Evolutionary conservation across 1,140 invertebrate species (phyloP).

Genomic region (Medauroidea extradentata): DNA sequence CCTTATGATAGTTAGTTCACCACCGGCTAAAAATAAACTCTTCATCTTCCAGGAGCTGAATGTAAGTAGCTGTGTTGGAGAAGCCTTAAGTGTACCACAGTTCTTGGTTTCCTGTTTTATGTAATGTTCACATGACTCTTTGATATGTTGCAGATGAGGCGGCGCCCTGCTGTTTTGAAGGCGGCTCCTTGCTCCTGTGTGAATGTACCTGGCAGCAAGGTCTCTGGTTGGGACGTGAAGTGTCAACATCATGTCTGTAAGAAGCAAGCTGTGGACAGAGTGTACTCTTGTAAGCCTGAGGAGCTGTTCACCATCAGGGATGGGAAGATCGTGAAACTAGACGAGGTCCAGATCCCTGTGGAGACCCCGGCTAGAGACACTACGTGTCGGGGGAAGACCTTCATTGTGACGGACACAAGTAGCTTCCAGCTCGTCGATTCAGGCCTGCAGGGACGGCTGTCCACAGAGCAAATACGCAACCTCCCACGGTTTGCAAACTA

Average conservation of each 20-base stretch:
- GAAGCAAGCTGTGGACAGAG: background rate
- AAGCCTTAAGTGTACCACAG: too few relatives aligned
- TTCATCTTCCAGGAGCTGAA: too few relatives aligned
- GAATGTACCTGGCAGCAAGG: background rate
- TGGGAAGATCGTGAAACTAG: conserved; percentile 31
- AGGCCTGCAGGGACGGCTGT: conserved; percentile 34
- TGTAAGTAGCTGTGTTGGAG: too few relatives aligned
- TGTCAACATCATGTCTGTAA: conserved; percentile 10
- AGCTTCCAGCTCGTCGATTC: conserved; percentile 4
- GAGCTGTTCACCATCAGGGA: conserved; percentile 41
- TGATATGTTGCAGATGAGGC: too few relatives aligned
- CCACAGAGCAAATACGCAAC: conserved; percentile 44
- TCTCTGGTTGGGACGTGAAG: conserved; percentile 25
- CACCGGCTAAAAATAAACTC: too few relatives aligned
- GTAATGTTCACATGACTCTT: too few relatives aligned
- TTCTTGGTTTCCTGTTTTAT: too few relatives aligned
- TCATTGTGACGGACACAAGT: conserved; percentile 4
- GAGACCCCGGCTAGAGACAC: background rate
- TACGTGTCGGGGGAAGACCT: conserved; percentile 5
- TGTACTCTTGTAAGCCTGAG: conserved; percentile 31
- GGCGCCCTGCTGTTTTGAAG: background rate
- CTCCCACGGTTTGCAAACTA: conserved; percentile 50
- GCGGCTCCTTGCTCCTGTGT: background rate
- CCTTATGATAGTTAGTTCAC: too few relatives aligned
- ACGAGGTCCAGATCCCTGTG: conserved; percentile 6